Conservation (phyloP, 1,140 invertebrate species). For the Heliconius himera region DNA sequence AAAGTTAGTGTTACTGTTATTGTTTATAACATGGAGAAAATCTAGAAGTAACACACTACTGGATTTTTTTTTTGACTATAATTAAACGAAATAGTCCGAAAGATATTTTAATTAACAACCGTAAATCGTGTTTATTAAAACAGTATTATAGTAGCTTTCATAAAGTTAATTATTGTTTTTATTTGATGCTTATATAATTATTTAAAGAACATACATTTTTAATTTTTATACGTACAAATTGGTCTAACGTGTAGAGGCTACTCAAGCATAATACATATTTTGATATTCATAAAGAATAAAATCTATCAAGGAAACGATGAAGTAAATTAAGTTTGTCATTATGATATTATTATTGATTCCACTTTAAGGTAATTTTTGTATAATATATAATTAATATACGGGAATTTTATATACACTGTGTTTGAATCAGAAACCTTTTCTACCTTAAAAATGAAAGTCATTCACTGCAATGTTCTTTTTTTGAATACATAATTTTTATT, state of each 20-base stretch:
- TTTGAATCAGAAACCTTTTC: not conserved
- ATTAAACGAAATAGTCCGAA: no score
- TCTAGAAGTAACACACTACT: no score
- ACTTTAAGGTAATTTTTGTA: conserved; percentile 35
- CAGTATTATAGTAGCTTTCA: no score
- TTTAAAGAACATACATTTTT: not conserved
- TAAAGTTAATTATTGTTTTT: not conserved
- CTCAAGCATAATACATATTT: conserved; percentile 27
- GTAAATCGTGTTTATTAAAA: no score
- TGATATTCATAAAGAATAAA: conserved; percentile 6
- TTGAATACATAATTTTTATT: no score
- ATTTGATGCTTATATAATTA: not conserved
- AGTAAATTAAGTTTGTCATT: conserved; percentile 10
- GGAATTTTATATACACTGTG: conserved; percentile 23
- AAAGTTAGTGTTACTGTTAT: not conserved
- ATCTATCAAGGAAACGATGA: not conserved
- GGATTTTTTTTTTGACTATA: not conserved
- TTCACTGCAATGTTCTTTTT: not conserved
- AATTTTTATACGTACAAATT: not conserved
- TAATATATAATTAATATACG: conserved; percentile 33
- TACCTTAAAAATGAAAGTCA: not conserved
- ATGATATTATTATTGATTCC: conserved; percentile 23
- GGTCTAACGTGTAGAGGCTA: not conserved
- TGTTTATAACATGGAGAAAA: no score
- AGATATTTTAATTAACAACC: not conserved